phyloP scores from a whole-genome alignment of 2,113 vertebrate species.

The Microcebus tavaratra region DNA sequence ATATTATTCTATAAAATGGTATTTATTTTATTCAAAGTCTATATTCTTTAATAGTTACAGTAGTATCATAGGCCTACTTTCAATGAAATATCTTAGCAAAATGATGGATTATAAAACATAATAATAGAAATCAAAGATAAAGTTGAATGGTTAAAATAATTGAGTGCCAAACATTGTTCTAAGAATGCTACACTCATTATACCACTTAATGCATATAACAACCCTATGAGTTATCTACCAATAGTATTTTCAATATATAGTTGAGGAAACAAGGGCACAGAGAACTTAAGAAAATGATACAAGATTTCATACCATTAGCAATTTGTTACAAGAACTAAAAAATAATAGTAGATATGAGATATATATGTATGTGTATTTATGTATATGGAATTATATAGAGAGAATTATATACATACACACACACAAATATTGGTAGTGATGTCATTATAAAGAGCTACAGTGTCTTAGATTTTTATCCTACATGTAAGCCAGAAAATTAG shows the following conservation, averaged over 20 bases:
- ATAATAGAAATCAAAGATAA: background rate
- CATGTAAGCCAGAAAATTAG: background rate
- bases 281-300: background rate
- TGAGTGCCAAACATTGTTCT: background rate
- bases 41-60: background rate
- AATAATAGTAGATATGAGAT: background rate
- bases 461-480: background rate
- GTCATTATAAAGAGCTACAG: background rate
- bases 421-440: background rate
- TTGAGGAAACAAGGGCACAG: background rate
- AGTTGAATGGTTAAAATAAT: background rate
- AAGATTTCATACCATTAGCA: background rate
- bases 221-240: background rate
- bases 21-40: background rate
- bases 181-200: background rate
- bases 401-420: background rate
- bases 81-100: constrained; percentile 14
- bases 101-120: background rate
- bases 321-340: background rate
- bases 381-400: background rate
- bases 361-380: fast-evolving
- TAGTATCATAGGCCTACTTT: background rate
- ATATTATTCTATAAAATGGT: background rate
- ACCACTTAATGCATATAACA: background rate
- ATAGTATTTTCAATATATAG: background rate